Conservation (phyloP, 2,888 invertebrate genomes). For the Brachyptera risi region DNA sequence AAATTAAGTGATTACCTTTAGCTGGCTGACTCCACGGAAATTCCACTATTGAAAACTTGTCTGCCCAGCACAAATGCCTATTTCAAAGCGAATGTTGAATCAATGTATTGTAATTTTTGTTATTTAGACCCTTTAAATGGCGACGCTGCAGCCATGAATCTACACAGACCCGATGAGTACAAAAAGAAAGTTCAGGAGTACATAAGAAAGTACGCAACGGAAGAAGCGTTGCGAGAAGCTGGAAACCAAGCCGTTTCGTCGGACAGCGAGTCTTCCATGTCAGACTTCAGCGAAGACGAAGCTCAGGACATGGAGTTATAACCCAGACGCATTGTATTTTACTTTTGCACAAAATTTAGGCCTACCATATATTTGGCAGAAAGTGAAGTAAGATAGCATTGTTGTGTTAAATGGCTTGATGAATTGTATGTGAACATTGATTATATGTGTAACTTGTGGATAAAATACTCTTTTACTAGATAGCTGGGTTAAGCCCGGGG, state of each 20-base stretch:
- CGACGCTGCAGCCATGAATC: constrained; percentile 98
- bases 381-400: too few relatives aligned
- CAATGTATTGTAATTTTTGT: too few relatives aligned
- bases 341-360: background rate
- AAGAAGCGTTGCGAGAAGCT: constrained; percentile 91
- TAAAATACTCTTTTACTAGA: too few relatives aligned
- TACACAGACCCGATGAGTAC: constrained; percentile 99
- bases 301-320: constrained; percentile 21
- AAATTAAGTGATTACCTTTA: too few relatives aligned
- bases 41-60: too few relatives aligned
- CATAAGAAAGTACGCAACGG: constrained; percentile 96
- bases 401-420: too few relatives aligned
- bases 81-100: too few relatives aligned
- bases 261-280: constrained; percentile 95
- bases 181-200: constrained; percentile 96
- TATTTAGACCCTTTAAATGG: constrained; percentile 99
- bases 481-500: too few relatives aligned
- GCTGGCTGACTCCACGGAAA: too few relatives aligned
- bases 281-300: constrained; percentile 52
- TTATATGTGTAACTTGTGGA: too few relatives aligned
- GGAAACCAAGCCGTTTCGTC: constrained; percentile 70
- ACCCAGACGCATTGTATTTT: background rate
- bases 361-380: background rate
- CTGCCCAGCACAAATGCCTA: too few relatives aligned
- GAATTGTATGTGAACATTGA: too few relatives aligned